Percentiles rank a stretch among this genome's conserved stretches.
Evolutionary conservation across 2,797 vertebrate genomes (phyloP).

Genomic region (Sebastes variabilis): DNA sequence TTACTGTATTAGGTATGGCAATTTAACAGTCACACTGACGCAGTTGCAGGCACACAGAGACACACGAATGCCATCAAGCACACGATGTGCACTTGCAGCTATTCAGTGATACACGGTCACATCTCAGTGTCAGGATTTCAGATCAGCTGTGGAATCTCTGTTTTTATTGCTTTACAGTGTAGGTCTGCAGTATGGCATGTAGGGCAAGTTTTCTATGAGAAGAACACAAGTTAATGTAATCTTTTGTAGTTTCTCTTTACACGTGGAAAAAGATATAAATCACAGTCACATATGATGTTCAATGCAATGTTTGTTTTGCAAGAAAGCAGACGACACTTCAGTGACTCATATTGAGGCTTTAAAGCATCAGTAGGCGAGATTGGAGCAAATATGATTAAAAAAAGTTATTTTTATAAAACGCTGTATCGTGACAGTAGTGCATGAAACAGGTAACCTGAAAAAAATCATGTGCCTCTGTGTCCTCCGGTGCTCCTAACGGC

Average conservation of each 20-base stretch:
- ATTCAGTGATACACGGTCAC: not conserved
- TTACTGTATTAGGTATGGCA: conserved; percentile 6
- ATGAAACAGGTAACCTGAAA: too few relatives aligned
- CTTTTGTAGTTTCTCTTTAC: not conserved
- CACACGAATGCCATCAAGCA: not conserved
- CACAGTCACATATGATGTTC: not conserved
- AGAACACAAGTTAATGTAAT: not conserved
- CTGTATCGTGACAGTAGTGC: too few relatives aligned
- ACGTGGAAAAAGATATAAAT: not conserved
- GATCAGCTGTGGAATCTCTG: not conserved
- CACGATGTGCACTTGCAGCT: not conserved
- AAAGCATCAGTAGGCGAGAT: too few relatives aligned
- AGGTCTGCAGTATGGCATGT: not conserved
- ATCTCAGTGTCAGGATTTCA: not conserved
- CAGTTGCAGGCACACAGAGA: not conserved
- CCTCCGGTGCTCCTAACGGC: too few relatives aligned
- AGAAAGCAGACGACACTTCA: not conserved
- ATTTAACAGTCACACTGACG: conserved; percentile 2
- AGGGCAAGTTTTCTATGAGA: not conserved
- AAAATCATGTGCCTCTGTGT: too few relatives aligned
- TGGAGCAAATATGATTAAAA: too few relatives aligned
- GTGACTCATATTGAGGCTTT: not conserved
- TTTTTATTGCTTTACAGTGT: not conserved
- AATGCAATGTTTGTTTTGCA: not conserved
- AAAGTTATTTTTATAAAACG: too few relatives aligned